Base-by-base conservation (phyloP, 2,888 invertebrate species). In the Tinea trinotella region DNA sequence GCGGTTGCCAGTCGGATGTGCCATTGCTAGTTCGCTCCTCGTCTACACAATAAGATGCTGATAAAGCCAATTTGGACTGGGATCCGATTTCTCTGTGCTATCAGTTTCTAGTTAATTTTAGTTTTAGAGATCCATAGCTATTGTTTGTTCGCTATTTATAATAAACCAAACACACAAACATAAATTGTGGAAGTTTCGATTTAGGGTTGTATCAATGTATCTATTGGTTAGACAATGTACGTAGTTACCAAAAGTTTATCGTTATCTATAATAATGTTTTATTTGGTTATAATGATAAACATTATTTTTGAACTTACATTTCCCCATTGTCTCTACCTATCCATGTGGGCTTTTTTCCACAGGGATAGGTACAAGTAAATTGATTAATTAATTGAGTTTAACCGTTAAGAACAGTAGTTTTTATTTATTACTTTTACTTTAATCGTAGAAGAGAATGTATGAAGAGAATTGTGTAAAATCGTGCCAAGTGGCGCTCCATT, bases 81-180 rank as follows among this genome's bases (percentile, higher is more conserved):
- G 60, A 68, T 71, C 71, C 68, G 70, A 71, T 74, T 68, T 58
- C 64, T 60, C 65, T 68, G 70, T 72, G 71, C 24, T 72, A 73
- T 71, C 72, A 75, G 72, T 68, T 68, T 61, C 59, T n/a, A 58
- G 60, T 69, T 71, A 70, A 76, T 74, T 74, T 68, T 65, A 68
- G 67, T 66, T 64, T 57, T 46, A 58, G 59, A 58, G 59, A 59
- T 22, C 50, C 20, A 58, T 60, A 60, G 13, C 67, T 63, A 70
- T 75, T 75, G 71, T 74, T 24, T 50, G 24, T 13, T 1, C n/a
- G n/a, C 18, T 48, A 63, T 65, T 62, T 63, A 59, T 64, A 63
- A 65, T 62, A 62, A 67, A 64, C n/a, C 68, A 71, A 74, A 74
- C 19, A 46, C 46, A 3, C 46, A 3, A 40, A 40, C 13, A 40